Evolutionary conservation across 2,113 vertebrate genomes (phyloP), one percentile per base, ranked within the genome.

Genomic region (Nestor notabilis): DNA sequence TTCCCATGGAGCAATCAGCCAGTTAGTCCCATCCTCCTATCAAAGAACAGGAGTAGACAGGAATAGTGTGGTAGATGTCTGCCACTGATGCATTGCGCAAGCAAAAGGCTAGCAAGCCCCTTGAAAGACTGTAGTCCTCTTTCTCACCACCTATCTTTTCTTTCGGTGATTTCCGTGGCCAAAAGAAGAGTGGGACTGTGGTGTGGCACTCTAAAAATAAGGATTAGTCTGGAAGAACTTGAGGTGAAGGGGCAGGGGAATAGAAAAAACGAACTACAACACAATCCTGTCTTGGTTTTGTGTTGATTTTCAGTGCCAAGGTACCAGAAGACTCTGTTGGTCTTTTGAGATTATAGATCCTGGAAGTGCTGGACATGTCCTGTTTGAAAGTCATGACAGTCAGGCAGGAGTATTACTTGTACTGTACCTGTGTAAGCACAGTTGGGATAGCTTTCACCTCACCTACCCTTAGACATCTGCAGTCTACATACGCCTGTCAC

Each of bases 231-330:
- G 21, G 19, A 87, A 69, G 31, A 91, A 43, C 20, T 20, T 11
- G 12, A 35, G 3, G 3, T 3, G 2, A 35, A 58, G 9, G 13
- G 3, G 3, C 17, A 37, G 29, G 25, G 25, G 3, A 92, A 33
- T 8, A 14, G 31, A 33, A 9, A 27, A 27, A 52, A n/a, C 5
- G 20, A 1, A 4, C 8, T 6, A 13, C 21, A 37, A 5, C 10
- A 18, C 18, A 50, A 4, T 56, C 27, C 10, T 83, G 7, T 69
- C 25, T 28, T 86, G 41, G 46, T 69, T 49, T 46, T 46, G 11
- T 60, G 14, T 64, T 76, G 41, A 56, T 56, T 55, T 61, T 50
- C 33, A 56, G 1, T 83, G 28, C 18, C 56, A 49, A 33, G 37
- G 43, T 88, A 49, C 11, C 7, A 41, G 33, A 35, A 72, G n/a